Base-by-base conservation (phyloP, 2,797 vertebrate species). In the Falco peregrinus region DNA sequence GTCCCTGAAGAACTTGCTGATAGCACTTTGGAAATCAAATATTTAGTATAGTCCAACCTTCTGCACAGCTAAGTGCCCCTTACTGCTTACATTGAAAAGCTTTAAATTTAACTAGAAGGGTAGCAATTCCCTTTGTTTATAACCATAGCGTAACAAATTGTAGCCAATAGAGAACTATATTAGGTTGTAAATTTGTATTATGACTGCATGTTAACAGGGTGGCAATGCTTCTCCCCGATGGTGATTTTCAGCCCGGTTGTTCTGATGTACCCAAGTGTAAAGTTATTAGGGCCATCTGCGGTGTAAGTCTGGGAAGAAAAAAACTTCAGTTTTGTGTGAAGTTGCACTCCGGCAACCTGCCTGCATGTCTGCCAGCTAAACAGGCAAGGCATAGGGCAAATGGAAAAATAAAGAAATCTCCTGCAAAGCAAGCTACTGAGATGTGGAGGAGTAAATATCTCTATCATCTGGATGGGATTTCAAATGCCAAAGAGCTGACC, bases 391-490 rank as follows among this genome's bases (percentile, higher is more conserved):
- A 33, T 0, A 63, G 75, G 92, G 41, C 79, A 91, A 79, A 87
- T 92, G 83, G 73, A 96, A 95, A 92, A 95, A 90, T 75, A 84
- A 87, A 93, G 81, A 92, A 82, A 78, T 83, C 75, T 89, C 96
- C 94, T 92, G 91, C 93, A 88, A 96, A 74, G 88, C 86, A 91
- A 96, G 76, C 92, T 75, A 59, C 65, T 95, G 91, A 96, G 82
- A 95, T 4, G 7, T 79, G 89, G 93, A 93, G 84, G 63, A 94
- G 85, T 71, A 91, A 96, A 93, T 96, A 85, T 92, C 90, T 92
- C 0, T 91, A 76, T 96, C 94, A 92, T 93, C 89, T 93, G 95
- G 90, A 83, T 87, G 89, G 71, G 94, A 95, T 96, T 96, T 96
- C 82, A 84, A 47, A 68, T 65, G 63, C 51, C 93, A 92, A 50